These are phyloP conservation scores for Cavia porcellus DNA, from an alignment of 2,113 vertebrate genomes.

Conservation along the genomic window DNA sequence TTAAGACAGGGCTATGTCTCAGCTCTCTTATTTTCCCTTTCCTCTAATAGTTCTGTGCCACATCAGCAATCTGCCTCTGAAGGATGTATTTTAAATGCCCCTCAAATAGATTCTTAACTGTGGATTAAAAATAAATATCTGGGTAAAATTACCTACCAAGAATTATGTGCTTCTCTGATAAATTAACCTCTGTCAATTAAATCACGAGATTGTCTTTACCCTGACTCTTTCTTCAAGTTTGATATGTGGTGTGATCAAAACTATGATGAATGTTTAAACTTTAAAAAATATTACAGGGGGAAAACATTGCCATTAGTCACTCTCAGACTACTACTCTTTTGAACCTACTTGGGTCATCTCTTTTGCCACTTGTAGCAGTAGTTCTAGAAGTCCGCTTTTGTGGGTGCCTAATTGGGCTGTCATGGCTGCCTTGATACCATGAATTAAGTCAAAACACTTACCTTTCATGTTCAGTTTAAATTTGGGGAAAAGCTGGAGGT, in stretches of 20 bases:
- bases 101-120: neutral
- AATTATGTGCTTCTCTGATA: neutral
- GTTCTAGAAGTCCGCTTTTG: neutral
- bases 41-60: neutral
- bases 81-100: neutral
- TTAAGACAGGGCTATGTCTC: neutral
- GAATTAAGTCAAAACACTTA: neutral
- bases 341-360: neutral
- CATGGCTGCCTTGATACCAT: neutral
- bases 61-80: neutral
- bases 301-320: neutral
- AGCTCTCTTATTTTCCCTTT: neutral
- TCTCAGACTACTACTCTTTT: neutral
- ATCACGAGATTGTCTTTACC: neutral
- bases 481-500: neutral
- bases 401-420: neutral
- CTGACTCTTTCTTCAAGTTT: neutral
- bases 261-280: neutral
- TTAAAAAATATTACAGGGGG: neutral
- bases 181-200: neutral
- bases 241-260: neutral
- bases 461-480: neutral
- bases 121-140: slow-evolving; percentile 1
- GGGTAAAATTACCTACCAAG: neutral
- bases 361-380: neutral